phyloP scores from a whole-genome alignment of 2,888 invertebrate species.

The Megaustenia siamemsis region DNA sequence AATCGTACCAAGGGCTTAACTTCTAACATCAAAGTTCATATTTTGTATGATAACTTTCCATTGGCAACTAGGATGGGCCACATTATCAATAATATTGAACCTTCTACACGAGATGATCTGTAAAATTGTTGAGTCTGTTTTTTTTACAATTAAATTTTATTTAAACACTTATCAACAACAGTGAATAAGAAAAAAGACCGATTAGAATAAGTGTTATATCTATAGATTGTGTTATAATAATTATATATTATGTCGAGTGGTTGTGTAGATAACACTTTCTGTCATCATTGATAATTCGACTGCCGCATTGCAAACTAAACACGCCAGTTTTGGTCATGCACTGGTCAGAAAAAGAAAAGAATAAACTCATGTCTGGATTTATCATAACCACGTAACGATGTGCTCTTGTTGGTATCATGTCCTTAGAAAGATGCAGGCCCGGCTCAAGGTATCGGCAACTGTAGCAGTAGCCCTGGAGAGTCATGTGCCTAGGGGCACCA shows the following conservation, averaged over 20 bases:
- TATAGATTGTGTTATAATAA: neutral
- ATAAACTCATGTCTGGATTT: too few relatives aligned
- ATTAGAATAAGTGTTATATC: neutral
- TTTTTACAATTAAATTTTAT: neutral
- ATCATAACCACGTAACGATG: too few relatives aligned
- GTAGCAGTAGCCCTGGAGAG: too few relatives aligned
- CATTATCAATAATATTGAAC: neutral
- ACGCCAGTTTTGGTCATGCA: too few relatives aligned
- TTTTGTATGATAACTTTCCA: neutral
- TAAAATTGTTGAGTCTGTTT: too few relatives aligned
- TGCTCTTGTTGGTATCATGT: too few relatives aligned
- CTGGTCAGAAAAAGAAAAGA: too few relatives aligned
- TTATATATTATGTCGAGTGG: neutral
- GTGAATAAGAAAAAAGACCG: neutral
- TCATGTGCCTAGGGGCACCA: too few relatives aligned
- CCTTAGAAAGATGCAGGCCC: too few relatives aligned
- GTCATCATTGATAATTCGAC: neutral
- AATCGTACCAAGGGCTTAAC: neutral
- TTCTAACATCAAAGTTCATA: neutral
- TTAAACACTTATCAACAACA: neutral
- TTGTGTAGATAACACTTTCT: neutral
- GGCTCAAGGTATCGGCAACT: too few relatives aligned
- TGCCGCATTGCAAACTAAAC: too few relatives aligned
- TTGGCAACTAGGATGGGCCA: neutral
- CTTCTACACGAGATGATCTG: too few relatives aligned